Evolutionary conservation across 2,888 invertebrate species (phyloP).

Genomic region (Sarcophaga carnaria): DNA sequence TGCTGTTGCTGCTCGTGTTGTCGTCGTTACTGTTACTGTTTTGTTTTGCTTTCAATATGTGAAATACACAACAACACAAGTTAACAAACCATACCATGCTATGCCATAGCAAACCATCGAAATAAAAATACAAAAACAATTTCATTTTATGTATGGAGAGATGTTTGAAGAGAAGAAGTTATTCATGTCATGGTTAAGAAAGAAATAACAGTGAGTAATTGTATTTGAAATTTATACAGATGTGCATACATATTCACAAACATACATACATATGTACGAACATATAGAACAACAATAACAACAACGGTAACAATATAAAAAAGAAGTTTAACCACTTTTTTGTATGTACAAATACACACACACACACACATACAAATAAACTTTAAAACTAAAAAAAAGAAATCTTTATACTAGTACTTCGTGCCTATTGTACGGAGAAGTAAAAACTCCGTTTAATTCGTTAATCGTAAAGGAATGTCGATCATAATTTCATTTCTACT

Average conservation of each 20-base stretch:
- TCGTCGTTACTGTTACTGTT: neutral
- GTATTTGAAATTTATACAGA: slow-evolving; percentile 58
- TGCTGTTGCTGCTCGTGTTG: neutral
- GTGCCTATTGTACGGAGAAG: slow-evolving; percentile 40
- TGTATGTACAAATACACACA: slow-evolving; percentile 5
- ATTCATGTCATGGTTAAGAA: slow-evolving; percentile 69
- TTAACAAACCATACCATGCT: neutral
- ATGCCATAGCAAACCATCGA: neutral
- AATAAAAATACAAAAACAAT: slow-evolving; percentile 16
- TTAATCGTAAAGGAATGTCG: slow-evolving; percentile 23
- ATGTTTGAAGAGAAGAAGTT: slow-evolving; percentile 50
- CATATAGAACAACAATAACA: slow-evolving; percentile 31
- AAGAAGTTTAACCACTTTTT: slow-evolving; percentile 63
- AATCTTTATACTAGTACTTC: neutral
- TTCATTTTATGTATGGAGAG: slow-evolving; percentile 14
- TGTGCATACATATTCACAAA: slow-evolving; percentile 1
- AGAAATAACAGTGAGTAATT: slow-evolving; percentile 69
- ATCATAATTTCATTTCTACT: too few species aligned
- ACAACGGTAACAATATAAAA: slow-evolving; percentile 34
- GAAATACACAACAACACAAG: neutral
- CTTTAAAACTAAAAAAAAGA: neutral
- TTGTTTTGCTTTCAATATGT: neutral
- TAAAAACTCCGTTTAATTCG: neutral
- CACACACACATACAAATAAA: neutral
- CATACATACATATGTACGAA: neutral